phyloP scores from a whole-genome alignment of 2,888 invertebrate species.

The Apamea sordens region DNA sequence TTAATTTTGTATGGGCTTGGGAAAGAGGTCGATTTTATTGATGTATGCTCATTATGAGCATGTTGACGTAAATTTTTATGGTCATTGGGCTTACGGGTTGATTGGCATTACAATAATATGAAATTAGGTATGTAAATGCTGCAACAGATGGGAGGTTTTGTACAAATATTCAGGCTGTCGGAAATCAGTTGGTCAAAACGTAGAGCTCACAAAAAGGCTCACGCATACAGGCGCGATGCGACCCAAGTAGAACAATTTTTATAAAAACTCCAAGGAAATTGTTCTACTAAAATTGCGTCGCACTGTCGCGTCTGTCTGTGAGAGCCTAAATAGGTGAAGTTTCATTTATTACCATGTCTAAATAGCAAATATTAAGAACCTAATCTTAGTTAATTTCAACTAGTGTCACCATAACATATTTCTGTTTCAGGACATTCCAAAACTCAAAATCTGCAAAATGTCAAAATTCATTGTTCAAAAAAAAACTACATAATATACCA shows the following conservation, averaged over 20 bases:
- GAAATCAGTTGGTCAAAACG: slow-evolving; percentile 9
- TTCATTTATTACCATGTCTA: neutral
- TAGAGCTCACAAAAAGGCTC: neutral
- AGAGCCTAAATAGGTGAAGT: neutral
- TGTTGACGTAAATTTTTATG: slow-evolving; percentile 54
- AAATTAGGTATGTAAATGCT: slow-evolving; percentile 32
- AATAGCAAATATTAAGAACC: neutral
- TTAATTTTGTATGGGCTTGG: slow-evolving; percentile 42
- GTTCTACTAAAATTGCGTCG: too few species aligned
- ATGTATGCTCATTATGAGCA: slow-evolving; percentile 36
- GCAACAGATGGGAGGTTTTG: slow-evolving; percentile 28
- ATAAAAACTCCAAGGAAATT: too few species aligned
- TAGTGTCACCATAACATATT: neutral
- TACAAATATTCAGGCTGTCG: slow-evolving; percentile 3
- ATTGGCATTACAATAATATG: slow-evolving; percentile 31
- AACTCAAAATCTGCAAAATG: neutral
- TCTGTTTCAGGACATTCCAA: neutral
- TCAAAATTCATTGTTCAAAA: neutral
- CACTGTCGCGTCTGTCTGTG: too few species aligned
- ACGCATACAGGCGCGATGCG: too few species aligned
- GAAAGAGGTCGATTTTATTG: slow-evolving; percentile 44
- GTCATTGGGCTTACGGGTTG: slow-evolving; percentile 38
- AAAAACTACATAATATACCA: too few species aligned
- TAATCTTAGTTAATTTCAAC: neutral
- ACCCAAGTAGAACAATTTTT: too few species aligned